phyloP scores from a whole-genome alignment of 2,113 vertebrate genomes.

The Pseudolaguvia tuberculata region DNA sequence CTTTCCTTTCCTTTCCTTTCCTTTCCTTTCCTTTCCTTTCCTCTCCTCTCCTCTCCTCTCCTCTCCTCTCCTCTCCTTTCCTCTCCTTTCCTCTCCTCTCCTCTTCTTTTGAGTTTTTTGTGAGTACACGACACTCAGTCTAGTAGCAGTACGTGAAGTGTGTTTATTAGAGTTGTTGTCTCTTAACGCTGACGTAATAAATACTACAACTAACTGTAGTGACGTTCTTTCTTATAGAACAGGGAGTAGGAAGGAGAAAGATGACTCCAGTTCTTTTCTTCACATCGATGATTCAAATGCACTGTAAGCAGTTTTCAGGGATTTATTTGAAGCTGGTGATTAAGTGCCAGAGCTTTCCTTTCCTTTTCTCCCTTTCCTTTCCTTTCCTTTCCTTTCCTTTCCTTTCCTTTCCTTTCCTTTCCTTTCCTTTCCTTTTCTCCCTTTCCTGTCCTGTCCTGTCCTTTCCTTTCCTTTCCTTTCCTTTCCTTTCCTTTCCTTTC shows the following conservation, averaged over 20 bases:
- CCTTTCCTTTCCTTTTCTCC: neutral
- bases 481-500: neutral
- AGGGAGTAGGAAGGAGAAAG: neutral
- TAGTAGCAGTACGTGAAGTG: slow-evolving; percentile 3
- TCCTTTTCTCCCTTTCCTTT: too few species aligned
- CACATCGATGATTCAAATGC: neutral
- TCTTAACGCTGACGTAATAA: slow-evolving; percentile 4
- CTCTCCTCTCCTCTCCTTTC: too few species aligned
- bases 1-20: too few species aligned
- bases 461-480: neutral
- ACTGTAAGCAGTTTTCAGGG: neutral
- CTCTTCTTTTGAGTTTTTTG: neutral
- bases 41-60: too few species aligned
- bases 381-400: too few species aligned
- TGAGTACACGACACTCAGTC: neutral
- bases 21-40: too few species aligned
- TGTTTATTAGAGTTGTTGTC: slow-evolving; percentile 30
- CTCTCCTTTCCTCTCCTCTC: too few species aligned
- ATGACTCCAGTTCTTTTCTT: too few species aligned
- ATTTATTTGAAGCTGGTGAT: slow-evolving; percentile 7
- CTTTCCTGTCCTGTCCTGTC: too few species aligned
- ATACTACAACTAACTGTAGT: slow-evolving; percentile 18
- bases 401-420: neutral
- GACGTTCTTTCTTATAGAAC: neutral
- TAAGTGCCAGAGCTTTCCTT: neutral